These are phyloP conservation scores for Stenodema calcarata DNA, from an alignment of 2,888 invertebrate species.

Conservation along the genomic window DNA sequence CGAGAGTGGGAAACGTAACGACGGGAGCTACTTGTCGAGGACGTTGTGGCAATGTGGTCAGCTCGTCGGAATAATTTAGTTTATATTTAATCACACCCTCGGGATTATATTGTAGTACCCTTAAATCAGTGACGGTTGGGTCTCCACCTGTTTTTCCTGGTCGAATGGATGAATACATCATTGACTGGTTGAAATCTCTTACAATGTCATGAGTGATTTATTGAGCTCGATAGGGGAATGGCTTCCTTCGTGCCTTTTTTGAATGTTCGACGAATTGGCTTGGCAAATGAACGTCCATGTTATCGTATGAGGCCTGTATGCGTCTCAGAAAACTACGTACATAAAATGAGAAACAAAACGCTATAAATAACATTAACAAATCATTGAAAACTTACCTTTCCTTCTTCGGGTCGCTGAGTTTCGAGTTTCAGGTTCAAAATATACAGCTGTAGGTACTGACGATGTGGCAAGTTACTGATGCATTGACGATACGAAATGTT, in stretches of 20 bases:
- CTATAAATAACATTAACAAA: not conserved
- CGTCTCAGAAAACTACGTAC: not conserved
- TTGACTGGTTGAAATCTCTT: not conserved
- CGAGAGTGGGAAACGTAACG: not conserved
- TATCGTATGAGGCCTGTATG: conserved; percentile 3
- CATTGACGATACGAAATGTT: too few relatives aligned
- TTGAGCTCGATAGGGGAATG: conserved; percentile 24
- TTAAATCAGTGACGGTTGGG: conserved; percentile 26
- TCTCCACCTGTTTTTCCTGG: not conserved
- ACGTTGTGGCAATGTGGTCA: conserved; percentile 9
- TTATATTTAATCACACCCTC: conserved; percentile 35
- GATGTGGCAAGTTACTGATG: too few relatives aligned
- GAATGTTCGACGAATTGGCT: conserved; percentile 48
- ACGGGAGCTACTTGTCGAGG: not conserved
- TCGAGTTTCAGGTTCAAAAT: too few relatives aligned
- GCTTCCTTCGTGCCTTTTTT: conserved; percentile 42
- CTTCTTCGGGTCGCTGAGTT: too few relatives aligned
- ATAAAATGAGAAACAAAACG: not conserved
- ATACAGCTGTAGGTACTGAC: too few relatives aligned
- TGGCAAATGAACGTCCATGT: conserved; percentile 42
- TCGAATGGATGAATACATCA: conserved; percentile 17
- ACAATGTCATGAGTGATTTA: not conserved
- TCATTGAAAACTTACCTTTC: too few relatives aligned
- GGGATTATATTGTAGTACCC: not conserved
- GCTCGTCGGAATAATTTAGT: conserved; percentile 45